Base-by-base conservation (phyloP, 2,888 invertebrate species). In the Heterodera filipjevi region DNA sequence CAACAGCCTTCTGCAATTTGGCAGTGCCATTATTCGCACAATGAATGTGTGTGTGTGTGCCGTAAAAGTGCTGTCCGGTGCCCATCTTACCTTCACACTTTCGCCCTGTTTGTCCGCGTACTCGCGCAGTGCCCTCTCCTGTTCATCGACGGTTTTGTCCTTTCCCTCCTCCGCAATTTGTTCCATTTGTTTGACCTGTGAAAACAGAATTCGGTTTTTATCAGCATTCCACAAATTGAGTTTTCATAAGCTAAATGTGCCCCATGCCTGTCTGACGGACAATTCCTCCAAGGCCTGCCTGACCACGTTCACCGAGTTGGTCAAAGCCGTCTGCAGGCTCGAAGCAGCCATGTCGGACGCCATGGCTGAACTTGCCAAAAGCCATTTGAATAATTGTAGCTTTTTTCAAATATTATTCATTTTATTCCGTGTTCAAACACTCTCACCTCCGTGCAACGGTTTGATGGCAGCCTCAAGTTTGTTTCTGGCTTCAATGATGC, bases 141-240 rank as follows among this genome's bases (percentile, higher is more conserved):
- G 59, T 5, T 59, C 59, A n/a, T 59, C 59, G 8, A 59, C 59
- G 6, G n/a, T 59, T 59, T 27, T n/a, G 59, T 8, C 27, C 59
- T 59, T 59, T 59, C 27, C 59, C 59, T 59, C 59, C 59, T 59
- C 59, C 59, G 59, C 59, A 59, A 59, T 59, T 59, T 59, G 59
- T 59, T 59, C 59, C 59, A 59, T 59, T 59, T 59, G 59, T 27
- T 12, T 5, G 59, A 59, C 59, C 59, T 59, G 59, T 19, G n/a
- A 53, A 53, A 53, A 6, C 22, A n/a, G n/a, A 19, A 53, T 19
- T 19, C 16, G 6, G 22, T 53, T 19, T 10, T 44, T 44, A 10
- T 44, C 44, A 44, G 44, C 44, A 44, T 44, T 44, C 8, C 44
- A 12, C 8, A 49, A 49, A 19, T 49, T 49, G 49, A 14, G 49